phyloP scores from a whole-genome alignment of 2,797 vertebrate species.

The Macropus fuliginosus region DNA sequence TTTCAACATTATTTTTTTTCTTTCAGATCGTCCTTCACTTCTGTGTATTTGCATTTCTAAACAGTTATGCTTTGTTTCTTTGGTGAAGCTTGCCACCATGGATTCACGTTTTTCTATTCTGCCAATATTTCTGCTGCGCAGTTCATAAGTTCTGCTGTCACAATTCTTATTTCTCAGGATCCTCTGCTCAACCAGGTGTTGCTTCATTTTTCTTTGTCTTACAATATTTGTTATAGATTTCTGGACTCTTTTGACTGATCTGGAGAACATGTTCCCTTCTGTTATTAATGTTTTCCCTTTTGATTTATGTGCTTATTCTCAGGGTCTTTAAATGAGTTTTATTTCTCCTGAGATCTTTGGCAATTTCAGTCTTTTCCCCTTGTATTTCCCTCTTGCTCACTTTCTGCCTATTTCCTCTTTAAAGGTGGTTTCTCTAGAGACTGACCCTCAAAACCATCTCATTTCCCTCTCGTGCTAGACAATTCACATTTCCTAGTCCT shows the following conservation, averaged over 20 bases:
- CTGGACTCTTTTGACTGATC: not conserved
- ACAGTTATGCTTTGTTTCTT: not conserved
- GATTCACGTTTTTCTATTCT: not conserved
- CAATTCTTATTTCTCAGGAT: not conserved
- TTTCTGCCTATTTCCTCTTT: not conserved
- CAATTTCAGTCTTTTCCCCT: not conserved
- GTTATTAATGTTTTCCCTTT: not conserved
- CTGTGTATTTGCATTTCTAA: not conserved
- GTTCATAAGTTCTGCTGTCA: not conserved
- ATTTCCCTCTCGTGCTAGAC: not conserved
- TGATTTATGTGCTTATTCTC: not conserved
- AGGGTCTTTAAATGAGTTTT: not conserved
- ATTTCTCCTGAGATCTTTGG: not conserved
- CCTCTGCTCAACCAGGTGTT: not conserved
- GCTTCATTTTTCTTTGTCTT: not conserved
- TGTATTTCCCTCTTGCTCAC: not conserved
- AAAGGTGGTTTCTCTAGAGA: not conserved
- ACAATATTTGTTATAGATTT: not conserved
- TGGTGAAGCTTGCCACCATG: not conserved
- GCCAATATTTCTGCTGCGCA: not conserved
- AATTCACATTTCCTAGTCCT: not conserved
- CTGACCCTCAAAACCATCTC: not conserved
- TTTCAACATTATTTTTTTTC: not conserved
- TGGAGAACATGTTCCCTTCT: not conserved
- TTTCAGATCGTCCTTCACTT: not conserved